These are phyloP conservation scores for Cistogaster globosa DNA, from an alignment of 2,888 invertebrate genomes.

Conservation along the genomic window DNA sequence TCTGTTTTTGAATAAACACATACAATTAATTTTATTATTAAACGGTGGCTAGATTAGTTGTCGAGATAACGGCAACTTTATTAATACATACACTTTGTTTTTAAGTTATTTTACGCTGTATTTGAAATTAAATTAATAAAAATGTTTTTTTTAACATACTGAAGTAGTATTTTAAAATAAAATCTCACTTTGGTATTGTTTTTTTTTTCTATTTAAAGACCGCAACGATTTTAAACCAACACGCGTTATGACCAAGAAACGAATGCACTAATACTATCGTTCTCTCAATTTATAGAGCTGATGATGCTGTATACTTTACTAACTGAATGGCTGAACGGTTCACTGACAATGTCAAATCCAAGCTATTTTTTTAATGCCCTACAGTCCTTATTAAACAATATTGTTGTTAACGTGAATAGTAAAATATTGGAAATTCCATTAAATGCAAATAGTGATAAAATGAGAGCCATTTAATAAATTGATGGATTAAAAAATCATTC, in stretches of 20 bases:
- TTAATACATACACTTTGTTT: neutral
- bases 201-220: neutral
- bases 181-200: conserved; percentile 1
- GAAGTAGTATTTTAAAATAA: neutral
- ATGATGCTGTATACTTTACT: conserved; percentile 42
- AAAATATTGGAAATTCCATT: neutral
- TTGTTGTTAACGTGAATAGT: conserved; percentile 5
- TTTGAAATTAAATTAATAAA: neutral
- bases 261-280: conserved; percentile 56
- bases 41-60: neutral
- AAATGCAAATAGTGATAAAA: conserved; percentile 1
- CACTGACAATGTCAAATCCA: conserved; percentile 31
- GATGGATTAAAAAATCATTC: too few relatives aligned
- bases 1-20: neutral
- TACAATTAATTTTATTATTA: conserved; percentile 11
- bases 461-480: neutral
- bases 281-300: conserved; percentile 43
- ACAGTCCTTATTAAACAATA: conserved; percentile 4
- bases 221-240: conserved; percentile 41
- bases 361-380: conserved; percentile 27
- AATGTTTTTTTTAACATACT: neutral
- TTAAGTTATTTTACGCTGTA: neutral
- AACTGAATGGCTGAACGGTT: conserved; percentile 13
- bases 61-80: neutral
- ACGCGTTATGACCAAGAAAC: conserved; percentile 49